A percentile compares a stretch with the other conserved stretches of the same genome.
These are phyloP conservation scores for Hylia prasina DNA, from an alignment of 2,113 vertebrate genomes.

Conservation along the genomic window DNA sequence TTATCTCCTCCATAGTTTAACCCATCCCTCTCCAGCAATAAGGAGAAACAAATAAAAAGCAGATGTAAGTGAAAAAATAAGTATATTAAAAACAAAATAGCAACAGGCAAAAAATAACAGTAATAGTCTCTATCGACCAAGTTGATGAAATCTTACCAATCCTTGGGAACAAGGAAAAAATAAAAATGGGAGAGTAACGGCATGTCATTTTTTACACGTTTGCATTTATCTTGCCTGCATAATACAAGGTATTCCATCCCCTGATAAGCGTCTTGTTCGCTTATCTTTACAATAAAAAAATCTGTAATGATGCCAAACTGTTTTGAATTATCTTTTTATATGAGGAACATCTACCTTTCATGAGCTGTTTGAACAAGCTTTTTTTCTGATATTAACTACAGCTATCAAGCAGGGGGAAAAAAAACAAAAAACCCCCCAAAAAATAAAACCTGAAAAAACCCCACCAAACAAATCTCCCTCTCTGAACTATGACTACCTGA, in stretches of 20 bases:
- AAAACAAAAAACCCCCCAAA: too few species aligned
- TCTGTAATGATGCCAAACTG: background rate
- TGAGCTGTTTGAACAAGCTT: background rate
- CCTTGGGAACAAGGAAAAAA: too few species aligned
- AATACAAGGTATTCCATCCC: background rate
- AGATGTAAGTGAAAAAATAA: background rate
- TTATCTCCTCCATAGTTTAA: background rate
- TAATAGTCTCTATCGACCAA: too few species aligned
- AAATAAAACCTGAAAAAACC: too few species aligned
- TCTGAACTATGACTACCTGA: background rate
- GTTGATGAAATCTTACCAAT: too few species aligned
- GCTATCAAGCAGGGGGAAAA: rapidly evolving
- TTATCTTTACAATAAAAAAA: background rate
- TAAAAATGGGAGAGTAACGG: too few species aligned
- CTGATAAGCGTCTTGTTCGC: background rate
- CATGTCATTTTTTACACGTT: background rate
- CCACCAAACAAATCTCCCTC: too few species aligned
- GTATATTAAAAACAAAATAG: background rate
- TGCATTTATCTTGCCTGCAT: background rate
- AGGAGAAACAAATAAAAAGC: background rate
- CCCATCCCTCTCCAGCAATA: background rate
- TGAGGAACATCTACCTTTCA: background rate
- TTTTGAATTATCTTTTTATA: background rate
- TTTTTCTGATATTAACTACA: background rate
- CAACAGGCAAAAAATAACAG: background rate